These are phyloP conservation scores for Lepetodrilus schrolli DNA, from an alignment of 2,888 invertebrate genomes.

Conservation along the genomic window DNA sequence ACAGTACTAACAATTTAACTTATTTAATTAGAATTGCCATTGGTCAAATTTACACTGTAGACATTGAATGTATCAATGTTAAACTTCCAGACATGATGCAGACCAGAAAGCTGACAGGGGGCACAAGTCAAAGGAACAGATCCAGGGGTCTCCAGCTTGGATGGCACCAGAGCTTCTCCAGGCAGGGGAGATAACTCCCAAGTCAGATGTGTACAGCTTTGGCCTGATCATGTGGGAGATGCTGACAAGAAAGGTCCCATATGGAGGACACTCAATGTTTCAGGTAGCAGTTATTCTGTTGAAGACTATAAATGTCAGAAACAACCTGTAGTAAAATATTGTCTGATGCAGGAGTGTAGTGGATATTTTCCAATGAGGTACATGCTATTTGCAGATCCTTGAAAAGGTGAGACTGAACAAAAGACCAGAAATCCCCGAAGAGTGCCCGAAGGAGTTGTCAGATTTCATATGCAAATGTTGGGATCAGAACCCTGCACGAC, in stretches of 20 bases:
- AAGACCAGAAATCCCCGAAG: slow-evolving; percentile 61
- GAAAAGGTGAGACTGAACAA: slow-evolving; percentile 64
- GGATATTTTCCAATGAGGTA: neutral
- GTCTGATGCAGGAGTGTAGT: neutral
- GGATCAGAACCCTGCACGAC: slow-evolving; percentile 63
- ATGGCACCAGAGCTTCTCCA: slow-evolving; percentile 73
- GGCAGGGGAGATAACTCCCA: slow-evolving; percentile 65
- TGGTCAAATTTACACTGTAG: no score
- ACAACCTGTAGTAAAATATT: no score
- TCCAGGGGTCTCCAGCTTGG: slow-evolving; percentile 65
- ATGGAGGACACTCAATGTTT: slow-evolving; percentile 63
- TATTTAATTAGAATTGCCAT: no score
- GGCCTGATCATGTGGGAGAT: slow-evolving; percentile 73
- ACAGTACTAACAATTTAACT: no score
- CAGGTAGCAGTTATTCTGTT: no score
- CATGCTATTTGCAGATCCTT: slow-evolving; percentile 56
- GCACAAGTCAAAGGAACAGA: slow-evolving; percentile 36
- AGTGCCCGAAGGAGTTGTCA: slow-evolving; percentile 57
- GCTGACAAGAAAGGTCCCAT: slow-evolving; percentile 67
- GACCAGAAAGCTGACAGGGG: slow-evolving; percentile 49
- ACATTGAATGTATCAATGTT: no score
- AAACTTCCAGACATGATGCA: slow-evolving; percentile 68
- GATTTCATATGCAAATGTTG: slow-evolving; percentile 66
- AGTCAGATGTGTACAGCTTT: slow-evolving; percentile 72
- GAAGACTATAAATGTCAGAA: no score